phyloP scores from a whole-genome alignment of 2,113 vertebrate genomes.

The Heptranchias perlo region DNA sequence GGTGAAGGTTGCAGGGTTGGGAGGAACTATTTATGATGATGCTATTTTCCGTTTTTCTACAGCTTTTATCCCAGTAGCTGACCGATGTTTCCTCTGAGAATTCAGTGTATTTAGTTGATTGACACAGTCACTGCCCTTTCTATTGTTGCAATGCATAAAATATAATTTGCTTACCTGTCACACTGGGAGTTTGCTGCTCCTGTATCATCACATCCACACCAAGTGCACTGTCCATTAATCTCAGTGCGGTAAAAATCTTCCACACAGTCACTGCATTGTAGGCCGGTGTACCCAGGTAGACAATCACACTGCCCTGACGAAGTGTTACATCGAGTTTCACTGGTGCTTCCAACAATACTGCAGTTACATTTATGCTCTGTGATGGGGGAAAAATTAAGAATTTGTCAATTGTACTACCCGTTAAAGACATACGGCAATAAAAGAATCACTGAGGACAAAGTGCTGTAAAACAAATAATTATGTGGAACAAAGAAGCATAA shows the following conservation, averaged over 20 bases:
- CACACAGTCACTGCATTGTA: constrained; percentile 63
- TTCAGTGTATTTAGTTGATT: not conserved
- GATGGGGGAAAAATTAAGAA: constrained; percentile 28
- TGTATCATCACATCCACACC: constrained; percentile 61
- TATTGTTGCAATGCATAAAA: not conserved
- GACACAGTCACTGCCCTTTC: not conserved
- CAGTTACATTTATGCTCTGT: constrained; percentile 58
- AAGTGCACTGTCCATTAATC: constrained; percentile 56
- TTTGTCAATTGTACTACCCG: not conserved
- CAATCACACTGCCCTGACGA: constrained; percentile 61
- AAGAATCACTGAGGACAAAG: not conserved
- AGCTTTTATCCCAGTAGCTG: not conserved
- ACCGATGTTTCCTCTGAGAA: not conserved
- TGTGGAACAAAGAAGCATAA: not conserved
- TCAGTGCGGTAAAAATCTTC: constrained; percentile 62
- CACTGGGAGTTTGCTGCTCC: constrained; percentile 56
- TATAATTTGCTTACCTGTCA: constrained; percentile 56
- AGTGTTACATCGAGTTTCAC: constrained; percentile 52
- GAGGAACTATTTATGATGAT: not conserved
- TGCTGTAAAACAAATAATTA: not conserved
- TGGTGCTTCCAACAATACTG: constrained; percentile 57
- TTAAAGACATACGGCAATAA: not conserved
- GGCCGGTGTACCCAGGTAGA: constrained; percentile 54
- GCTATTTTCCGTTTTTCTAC: not conserved
- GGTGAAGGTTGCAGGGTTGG: not conserved